A percentile compares a stretch with the other conserved stretches of the same genome.
phyloP scores from a whole-genome alignment of 2,888 invertebrate species.

The Apamea crenata region DNA sequence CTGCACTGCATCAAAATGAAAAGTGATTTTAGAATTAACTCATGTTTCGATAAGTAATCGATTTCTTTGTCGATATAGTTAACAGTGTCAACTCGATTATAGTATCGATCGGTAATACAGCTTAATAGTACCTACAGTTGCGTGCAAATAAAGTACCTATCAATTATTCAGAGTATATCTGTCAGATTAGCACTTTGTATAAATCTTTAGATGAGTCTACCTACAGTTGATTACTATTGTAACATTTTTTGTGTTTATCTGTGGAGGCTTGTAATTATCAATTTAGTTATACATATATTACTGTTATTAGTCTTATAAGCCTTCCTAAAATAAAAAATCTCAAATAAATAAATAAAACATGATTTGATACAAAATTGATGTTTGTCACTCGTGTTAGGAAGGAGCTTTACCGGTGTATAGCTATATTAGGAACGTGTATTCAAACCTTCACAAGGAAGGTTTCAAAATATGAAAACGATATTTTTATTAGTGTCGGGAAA shows the following conservation, averaged over 20 bases:
- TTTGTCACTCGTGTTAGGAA: not conserved
- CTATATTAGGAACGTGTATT: not conserved
- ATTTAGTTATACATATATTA: no score
- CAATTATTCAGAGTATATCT: not conserved
- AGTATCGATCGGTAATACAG: conserved; percentile 1
- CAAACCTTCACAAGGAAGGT: not conserved
- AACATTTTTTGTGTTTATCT: no score
- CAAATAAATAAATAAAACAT: no score
- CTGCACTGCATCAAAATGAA: not conserved
- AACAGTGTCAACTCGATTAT: conserved; percentile 10
- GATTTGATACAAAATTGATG: not conserved
- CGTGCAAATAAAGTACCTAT: conserved; percentile 1
- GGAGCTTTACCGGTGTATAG: no score
- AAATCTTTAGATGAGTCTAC: no score
- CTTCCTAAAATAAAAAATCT: no score
- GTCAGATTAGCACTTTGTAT: not conserved
- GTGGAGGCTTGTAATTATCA: no score
- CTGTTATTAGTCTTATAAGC: no score
- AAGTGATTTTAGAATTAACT: not conserved
- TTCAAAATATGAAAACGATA: not conserved
- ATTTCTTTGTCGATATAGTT: conserved; percentile 13
- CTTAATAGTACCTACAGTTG: not conserved
- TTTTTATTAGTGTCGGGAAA: not conserved
- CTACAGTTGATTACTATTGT: no score
- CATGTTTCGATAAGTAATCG: not conserved